Percentiles rank a stretch among this genome's conserved stretches.
These are phyloP conservation scores for Solenopsis fugax DNA, from an alignment of 1,140 invertebrate species.

Conservation along the genomic window DNA sequence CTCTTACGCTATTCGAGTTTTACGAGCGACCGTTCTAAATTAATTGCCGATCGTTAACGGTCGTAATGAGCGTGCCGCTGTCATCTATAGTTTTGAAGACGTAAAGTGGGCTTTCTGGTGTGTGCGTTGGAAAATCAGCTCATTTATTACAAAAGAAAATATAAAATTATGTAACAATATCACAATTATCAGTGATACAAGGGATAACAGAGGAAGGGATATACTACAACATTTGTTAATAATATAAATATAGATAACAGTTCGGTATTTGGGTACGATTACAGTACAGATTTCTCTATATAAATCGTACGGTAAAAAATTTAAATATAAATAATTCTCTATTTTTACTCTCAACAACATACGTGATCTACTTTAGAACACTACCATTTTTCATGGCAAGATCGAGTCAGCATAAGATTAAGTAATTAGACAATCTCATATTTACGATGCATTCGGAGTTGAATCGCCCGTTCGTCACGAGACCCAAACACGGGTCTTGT, in stretches of 20 bases:
- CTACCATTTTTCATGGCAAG: constrained; percentile 47
- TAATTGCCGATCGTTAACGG: not conserved
- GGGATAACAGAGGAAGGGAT: constrained; percentile 32
- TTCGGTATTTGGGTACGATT: constrained; percentile 66
- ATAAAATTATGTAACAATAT: constrained; percentile 79
- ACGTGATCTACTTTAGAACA: not conserved
- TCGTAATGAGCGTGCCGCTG: not conserved
- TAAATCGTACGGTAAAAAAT: constrained; percentile 41
- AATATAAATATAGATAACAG: constrained; percentile 74
- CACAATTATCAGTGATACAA: constrained; percentile 68
- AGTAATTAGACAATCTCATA: not conserved
- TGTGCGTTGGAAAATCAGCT: constrained; percentile 26
- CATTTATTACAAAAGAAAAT: constrained; percentile 81
- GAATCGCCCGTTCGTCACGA: not conserved
- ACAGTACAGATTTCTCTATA: constrained; percentile 56
- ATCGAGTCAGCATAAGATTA: constrained; percentile 30
- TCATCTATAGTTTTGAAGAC: not conserved
- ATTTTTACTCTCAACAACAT: not conserved
- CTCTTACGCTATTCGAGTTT: not conserved
- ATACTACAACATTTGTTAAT: constrained; percentile 51
- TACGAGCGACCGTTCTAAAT: not conserved
- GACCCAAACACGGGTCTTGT: not conserved
- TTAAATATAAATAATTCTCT: constrained; percentile 50
- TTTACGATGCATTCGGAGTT: not conserved
- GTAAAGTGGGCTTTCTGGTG: not conserved